Evolutionary conservation across 2,113 vertebrate species (phyloP), one percentile per base, ranked within the genome.

Genomic region (Taurulus bubalis): DNA sequence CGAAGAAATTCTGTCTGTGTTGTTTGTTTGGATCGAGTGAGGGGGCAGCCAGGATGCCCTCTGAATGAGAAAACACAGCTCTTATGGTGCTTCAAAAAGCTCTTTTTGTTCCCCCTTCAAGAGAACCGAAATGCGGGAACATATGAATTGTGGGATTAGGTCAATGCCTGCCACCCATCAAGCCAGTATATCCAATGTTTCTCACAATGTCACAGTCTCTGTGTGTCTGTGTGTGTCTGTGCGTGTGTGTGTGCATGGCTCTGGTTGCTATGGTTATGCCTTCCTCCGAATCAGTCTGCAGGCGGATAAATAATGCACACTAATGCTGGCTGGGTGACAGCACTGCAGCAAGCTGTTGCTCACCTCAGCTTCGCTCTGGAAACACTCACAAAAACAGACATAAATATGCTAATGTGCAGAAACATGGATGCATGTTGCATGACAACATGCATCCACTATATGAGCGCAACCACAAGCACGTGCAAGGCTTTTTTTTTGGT

Each of bases 291-390:
- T 90, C 88, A 85, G 85, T 90, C 90, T 90, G 89, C 89, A 87
- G 88, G 85, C 85, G 24, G 91, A 93, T 94, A 92, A 94, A 94
- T 94, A 94, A 94, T 93, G 92, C 91, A 94, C 91, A 87, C 89
- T 91, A 92, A 93, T 90, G 89, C 90, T 94, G 92, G 92, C 92
- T 12, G 75, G 83, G 91, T 90, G 93, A 94, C 93, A 94, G 91
- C 90, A 87, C 91, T 93, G 92, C 92, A 94, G 91, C 92, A 92
- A 87, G 90, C 92, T 91, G 92, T 92, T 93, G 90, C 93, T 91
- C 90, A 89, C 87, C 86, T 87, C 86, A 67, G 87, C 86, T 77
- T 62, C 15, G 79, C 83, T 87, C 76, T 84, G 78, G 85, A 85
- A 90, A 89, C 79, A 68, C 69, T 77, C 51, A 75, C 81, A 72